Evolutionary conservation across 2,888 invertebrate species (phyloP).

Genomic region (Theretra japonica): DNA sequence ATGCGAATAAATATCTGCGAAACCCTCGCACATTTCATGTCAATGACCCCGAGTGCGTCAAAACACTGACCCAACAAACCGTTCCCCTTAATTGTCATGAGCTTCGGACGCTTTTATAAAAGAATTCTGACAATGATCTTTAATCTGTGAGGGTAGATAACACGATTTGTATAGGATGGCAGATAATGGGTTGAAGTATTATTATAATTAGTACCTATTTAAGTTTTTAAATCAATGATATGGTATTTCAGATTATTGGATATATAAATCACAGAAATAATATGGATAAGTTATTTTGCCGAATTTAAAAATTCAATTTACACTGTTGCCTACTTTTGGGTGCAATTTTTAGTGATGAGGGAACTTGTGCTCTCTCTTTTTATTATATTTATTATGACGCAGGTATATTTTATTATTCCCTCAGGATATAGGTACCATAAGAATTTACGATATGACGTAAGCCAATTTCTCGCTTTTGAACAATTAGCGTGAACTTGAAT

Average conservation of each 20-base stretch:
- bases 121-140: constrained; percentile 8
- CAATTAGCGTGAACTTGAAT: background rate
- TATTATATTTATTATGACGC: no score
- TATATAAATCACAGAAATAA: background rate
- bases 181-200: background rate
- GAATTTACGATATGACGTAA: background rate
- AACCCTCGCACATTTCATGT: constrained; percentile 37
- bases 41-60: constrained; percentile 49
- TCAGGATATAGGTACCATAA: background rate
- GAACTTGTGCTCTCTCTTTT: no score
- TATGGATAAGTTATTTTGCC: background rate
- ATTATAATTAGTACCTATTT: background rate
- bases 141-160: background rate
- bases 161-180: background rate
- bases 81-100: constrained; percentile 32
- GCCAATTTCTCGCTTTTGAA: background rate
- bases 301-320: background rate
- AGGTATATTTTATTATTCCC: no score
- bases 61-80: constrained; percentile 45
- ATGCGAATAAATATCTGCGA: constrained; percentile 30
- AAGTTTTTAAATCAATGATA: background rate
- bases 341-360: no score
- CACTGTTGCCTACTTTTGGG: no score
- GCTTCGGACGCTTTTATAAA: constrained; percentile 8
- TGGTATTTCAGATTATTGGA: background rate